A percentile compares a stretch with the other conserved stretches of the same genome.
phyloP scores from a whole-genome alignment of 2,888 invertebrate species.

The Hyppa rectilinea region DNA sequence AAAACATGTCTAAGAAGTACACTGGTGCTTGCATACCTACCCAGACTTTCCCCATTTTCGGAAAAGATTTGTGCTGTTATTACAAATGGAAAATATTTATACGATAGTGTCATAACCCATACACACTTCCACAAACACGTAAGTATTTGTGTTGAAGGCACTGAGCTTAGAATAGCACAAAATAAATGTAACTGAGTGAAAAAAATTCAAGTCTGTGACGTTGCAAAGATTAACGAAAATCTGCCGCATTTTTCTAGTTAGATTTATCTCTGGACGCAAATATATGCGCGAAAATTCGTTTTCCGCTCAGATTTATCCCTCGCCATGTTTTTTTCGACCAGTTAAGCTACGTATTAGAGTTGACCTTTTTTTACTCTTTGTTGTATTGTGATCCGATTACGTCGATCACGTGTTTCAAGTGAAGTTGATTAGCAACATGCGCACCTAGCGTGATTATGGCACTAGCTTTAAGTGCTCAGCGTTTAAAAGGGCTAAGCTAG shows the following conservation, averaged over 20 bases:
- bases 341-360: background rate
- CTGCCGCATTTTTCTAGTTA: background rate
- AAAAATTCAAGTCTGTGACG: background rate
- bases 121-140: too few relatives aligned
- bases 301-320: background rate
- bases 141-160: too few relatives aligned
- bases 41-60: background rate
- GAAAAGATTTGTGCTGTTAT: background rate
- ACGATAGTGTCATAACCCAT: too few relatives aligned
- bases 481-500: slow-evolving; percentile 6
- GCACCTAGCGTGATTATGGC: slow-evolving; percentile 39
- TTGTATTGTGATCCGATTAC: slow-evolving; percentile 13
- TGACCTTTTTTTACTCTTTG: slow-evolving; percentile 27
- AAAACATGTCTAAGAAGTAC: background rate
- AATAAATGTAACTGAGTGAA: rapidly evolving
- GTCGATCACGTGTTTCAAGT: slow-evolving; percentile 46
- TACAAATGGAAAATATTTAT: background rate
- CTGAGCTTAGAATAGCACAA: too few relatives aligned
- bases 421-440: slow-evolving; percentile 49
- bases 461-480: slow-evolving; percentile 4
- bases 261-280: background rate
- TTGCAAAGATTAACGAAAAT: background rate
- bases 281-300: background rate
- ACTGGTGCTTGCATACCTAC: background rate
- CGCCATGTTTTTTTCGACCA: background rate